Conservation (phyloP, 2,797 vertebrate species). For the Menidia menidia region DNA sequence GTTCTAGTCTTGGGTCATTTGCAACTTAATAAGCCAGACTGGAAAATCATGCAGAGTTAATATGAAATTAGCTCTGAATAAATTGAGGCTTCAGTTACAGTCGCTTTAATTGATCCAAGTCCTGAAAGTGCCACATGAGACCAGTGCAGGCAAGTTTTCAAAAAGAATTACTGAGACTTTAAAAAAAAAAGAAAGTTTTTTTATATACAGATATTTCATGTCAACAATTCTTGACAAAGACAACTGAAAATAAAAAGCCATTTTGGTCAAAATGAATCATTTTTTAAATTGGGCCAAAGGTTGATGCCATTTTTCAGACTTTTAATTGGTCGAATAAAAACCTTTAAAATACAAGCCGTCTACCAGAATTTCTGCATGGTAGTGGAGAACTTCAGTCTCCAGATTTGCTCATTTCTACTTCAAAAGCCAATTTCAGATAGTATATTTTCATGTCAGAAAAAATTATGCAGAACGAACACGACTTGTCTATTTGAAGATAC, state of each 20-base stretch:
- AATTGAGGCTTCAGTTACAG: slow-evolving; percentile 48
- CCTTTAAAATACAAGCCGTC: slow-evolving; percentile 8
- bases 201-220: too few relatives aligned
- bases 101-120: slow-evolving; percentile 27
- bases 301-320: too few relatives aligned
- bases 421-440: slow-evolving; percentile 3
- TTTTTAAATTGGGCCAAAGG: too few relatives aligned
- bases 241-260: too few relatives aligned
- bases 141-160: neutral
- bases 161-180: too few relatives aligned
- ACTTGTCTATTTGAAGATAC: slow-evolving; percentile 30
- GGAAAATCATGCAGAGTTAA: slow-evolving; percentile 46
- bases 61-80: slow-evolving; percentile 41
- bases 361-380: slow-evolving; percentile 12
- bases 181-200: too few relatives aligned
- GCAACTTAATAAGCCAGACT: slow-evolving; percentile 32
- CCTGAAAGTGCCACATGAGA: slow-evolving; percentile 14
- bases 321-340: neutral
- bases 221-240: too few relatives aligned
- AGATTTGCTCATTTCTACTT: slow-evolving; percentile 22
- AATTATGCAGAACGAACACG: slow-evolving; percentile 6
- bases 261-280: neutral
- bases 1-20: slow-evolving; percentile 37
- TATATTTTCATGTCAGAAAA: slow-evolving; percentile 13
- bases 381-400: slow-evolving; percentile 3